Percentiles rank a stretch among this genome's conserved stretches.
These are phyloP conservation scores for Tuberolachnus salignus DNA, from an alignment of 2,888 invertebrate species.

Conservation along the genomic window DNA sequence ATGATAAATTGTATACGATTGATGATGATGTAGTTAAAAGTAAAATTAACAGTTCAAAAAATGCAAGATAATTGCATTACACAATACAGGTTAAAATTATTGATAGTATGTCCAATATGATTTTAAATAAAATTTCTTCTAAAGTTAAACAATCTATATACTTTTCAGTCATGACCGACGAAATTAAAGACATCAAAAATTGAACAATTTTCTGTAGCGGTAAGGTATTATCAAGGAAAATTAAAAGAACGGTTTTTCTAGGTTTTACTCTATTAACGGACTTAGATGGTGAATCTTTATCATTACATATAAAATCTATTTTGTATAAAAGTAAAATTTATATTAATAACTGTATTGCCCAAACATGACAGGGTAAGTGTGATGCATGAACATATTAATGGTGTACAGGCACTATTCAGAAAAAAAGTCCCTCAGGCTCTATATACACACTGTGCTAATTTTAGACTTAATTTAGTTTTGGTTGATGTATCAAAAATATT, in stretches of 20 bases:
- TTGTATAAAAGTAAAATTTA: not conserved
- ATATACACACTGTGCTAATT: no score
- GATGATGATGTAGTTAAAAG: not conserved
- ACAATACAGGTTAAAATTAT: constrained; percentile 4
- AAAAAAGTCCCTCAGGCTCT: no score
- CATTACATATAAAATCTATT: not conserved
- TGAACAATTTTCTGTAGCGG: constrained; percentile 21
- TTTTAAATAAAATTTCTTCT: constrained; percentile 3
- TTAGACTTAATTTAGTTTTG: no score
- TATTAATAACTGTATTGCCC: not conserved
- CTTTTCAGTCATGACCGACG: not conserved
- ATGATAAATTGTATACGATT: not conserved
- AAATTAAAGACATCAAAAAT: not conserved
- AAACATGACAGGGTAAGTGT: not conserved
- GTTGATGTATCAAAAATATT: no score
- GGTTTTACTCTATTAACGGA: not conserved
- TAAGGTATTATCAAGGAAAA: constrained; percentile 5
- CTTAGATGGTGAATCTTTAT: constrained; percentile 10
- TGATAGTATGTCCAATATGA: not conserved
- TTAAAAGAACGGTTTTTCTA: constrained; percentile 18
- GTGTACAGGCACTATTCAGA: no score
- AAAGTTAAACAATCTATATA: not conserved
- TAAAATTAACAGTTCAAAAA: not conserved
- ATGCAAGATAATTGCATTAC: not conserved
- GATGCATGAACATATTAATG: no score